These are phyloP conservation scores for Rhynchonycteris naso DNA, from an alignment of 2,797 vertebrate genomes.

Conservation along the genomic window DNA sequence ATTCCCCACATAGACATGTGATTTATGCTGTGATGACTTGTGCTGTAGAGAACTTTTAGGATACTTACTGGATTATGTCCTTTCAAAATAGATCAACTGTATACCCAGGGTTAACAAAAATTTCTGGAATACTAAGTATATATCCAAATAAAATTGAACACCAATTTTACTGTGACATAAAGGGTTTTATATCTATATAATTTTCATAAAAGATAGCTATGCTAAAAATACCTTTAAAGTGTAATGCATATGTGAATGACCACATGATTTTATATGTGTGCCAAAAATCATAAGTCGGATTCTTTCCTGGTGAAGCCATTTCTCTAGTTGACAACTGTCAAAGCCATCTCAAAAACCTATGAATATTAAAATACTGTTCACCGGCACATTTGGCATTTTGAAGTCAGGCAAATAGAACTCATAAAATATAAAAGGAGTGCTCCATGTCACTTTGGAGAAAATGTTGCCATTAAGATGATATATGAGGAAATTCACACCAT, in stretches of 20 bases:
- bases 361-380: slow-evolving; percentile 88
- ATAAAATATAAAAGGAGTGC: slow-evolving; percentile 88
- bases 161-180: not conserved
- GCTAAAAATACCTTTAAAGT: slow-evolving; percentile 63
- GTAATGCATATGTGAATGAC: slow-evolving; percentile 69
- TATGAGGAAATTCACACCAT: slow-evolving; percentile 85
- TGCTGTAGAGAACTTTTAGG: not conserved
- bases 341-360: slow-evolving; percentile 84
- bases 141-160: slow-evolving; percentile 37
- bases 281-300: slow-evolving; percentile 82
- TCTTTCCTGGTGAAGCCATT: slow-evolving; percentile 86
- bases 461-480: slow-evolving; percentile 87
- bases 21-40: not conserved
- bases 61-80: not conserved
- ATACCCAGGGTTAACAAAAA: not conserved
- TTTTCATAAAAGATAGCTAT: slow-evolving; percentile 63
- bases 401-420: slow-evolving; percentile 88
- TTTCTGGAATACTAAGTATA: not conserved
- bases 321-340: slow-evolving; percentile 87
- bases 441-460: slow-evolving; percentile 83
- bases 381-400: slow-evolving; percentile 86
- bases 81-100: not conserved
- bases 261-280: slow-evolving; percentile 71
- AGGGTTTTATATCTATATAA: slow-evolving; percentile 42
- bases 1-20: not conserved